Evolutionary conservation across 2,797 vertebrate species (phyloP), one percentile per base, ranked within the genome.

Genomic region (Antennarius maculatus): DNA sequence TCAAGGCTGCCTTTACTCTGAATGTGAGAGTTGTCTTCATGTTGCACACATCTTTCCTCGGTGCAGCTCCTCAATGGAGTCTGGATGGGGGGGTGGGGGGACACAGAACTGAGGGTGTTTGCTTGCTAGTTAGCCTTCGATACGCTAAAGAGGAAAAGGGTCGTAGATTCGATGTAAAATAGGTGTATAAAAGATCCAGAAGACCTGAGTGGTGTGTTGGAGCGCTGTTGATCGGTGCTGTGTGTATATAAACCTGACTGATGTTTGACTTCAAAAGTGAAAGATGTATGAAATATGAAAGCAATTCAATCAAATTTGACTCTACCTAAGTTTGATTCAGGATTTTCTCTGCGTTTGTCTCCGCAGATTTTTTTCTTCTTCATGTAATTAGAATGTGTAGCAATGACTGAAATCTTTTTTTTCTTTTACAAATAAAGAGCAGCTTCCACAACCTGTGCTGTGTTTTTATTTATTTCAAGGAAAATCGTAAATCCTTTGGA

Each of bases 21-120:
- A 98, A 96, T 98, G 96, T 97, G 95, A 96, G 95, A 97, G 95
- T 97, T 96, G 96, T 97, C 97, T 97, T 98, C 95, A 96, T 94
- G 92, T 92, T 93, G 88, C 91, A 93, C 91, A 92, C 90, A 90
- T 94, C 91, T 92, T 95, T 95, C 90, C 82, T 82, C 73, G 71
- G 74, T 82, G 69, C 76, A 66, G 81, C 69, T 72, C 68, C 84
- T 86, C 76, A 56, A 75, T n/a, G 79, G 77, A 60, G 62, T 29
- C 54, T 17, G 8, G 9, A 31, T 8, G 18, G 41, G 10, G 58
- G 12, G 5, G 17, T 18, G 49, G 52, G 43, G 2, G 11, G 37
- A 23, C 23, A 23, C 23, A 34, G 41, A 61, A 63, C n/a, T 13
- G 53, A 49, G 55, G 6, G 62, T 63, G 66, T 82, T 73, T 71